These are phyloP conservation scores for Pitangus sulphuratus DNA, from an alignment of 2,797 vertebrate genomes.

Conservation along the genomic window DNA sequence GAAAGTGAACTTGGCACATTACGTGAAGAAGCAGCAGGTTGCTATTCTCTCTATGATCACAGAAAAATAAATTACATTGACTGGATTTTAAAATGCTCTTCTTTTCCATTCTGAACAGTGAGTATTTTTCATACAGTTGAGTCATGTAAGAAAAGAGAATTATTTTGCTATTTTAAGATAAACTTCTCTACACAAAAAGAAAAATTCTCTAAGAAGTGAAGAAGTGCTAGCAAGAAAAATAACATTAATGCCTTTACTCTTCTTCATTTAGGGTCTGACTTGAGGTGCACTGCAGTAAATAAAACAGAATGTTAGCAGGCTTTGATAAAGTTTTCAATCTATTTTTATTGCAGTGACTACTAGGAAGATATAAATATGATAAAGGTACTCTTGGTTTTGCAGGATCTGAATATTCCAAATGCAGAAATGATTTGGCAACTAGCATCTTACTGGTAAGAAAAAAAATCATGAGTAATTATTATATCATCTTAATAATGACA, in stretches of 20 bases:
- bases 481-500: neutral
- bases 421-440: conserved; percentile 4
- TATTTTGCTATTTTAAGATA: neutral
- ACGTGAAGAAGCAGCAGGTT: neutral
- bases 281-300: neutral
- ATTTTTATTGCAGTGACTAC: neutral
- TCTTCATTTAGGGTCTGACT: neutral
- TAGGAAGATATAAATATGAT: neutral
- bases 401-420: neutral
- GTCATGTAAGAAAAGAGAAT: neutral
- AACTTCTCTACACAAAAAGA: neutral
- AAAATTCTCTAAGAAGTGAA: neutral
- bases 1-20: neutral
- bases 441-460: conserved; percentile 20
- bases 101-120: neutral
- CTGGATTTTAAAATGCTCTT: neutral
- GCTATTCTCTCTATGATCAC: neutral
- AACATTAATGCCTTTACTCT: neutral
- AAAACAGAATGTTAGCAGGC: neutral
- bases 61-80: neutral
- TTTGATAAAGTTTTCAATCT: neutral
- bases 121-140: neutral
- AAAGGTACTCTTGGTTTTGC: neutral
- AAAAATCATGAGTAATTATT: neutral
- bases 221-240: neutral